These are phyloP conservation scores for Adoxophyes honmai DNA, from an alignment of 1,140 invertebrate species.

Conservation along the genomic window DNA sequence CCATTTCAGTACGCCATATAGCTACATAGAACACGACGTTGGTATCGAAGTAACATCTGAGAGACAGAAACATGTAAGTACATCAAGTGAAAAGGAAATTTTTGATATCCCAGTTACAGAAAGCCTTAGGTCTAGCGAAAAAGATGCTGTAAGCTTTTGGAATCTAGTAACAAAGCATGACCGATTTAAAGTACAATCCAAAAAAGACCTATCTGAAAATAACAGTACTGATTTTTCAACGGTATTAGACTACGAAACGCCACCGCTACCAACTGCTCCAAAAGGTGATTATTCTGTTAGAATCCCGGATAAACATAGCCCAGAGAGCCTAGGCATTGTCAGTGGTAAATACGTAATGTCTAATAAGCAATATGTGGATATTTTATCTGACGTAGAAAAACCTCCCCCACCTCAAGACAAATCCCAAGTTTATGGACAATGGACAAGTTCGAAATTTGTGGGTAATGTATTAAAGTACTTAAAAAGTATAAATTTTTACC, in stretches of 20 bases:
- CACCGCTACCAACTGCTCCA: conserved; percentile 31
- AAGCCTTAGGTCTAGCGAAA: conserved; percentile 21
- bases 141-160: conserved; percentile 40
- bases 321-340: neutral
- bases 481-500: conserved; percentile 49
- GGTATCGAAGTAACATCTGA: conserved; percentile 25
- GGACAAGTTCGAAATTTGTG: conserved; percentile 57
- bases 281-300: conserved; percentile 12
- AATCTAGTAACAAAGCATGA: conserved; percentile 33
- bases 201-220: conserved; percentile 17
- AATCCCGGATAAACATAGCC: conserved; percentile 11
- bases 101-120: conserved; percentile 27
- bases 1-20: conserved; percentile 36
- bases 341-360: conserved; percentile 23
- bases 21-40: conserved; percentile 38
- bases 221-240: conserved; percentile 24
- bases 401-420: conserved; percentile 38
- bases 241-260: conserved; percentile 51
- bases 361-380: conserved; percentile 20
- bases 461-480: conserved; percentile 59
- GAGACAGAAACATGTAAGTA: conserved; percentile 18
- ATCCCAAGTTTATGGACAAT: conserved; percentile 52
- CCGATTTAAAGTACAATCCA: conserved; percentile 31
- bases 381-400: conserved; percentile 37
- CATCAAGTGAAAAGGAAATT: conserved; percentile 31